Evolutionary conservation across 2,888 invertebrate genomes (phyloP).

Genomic region (Cephonodes hylas): DNA sequence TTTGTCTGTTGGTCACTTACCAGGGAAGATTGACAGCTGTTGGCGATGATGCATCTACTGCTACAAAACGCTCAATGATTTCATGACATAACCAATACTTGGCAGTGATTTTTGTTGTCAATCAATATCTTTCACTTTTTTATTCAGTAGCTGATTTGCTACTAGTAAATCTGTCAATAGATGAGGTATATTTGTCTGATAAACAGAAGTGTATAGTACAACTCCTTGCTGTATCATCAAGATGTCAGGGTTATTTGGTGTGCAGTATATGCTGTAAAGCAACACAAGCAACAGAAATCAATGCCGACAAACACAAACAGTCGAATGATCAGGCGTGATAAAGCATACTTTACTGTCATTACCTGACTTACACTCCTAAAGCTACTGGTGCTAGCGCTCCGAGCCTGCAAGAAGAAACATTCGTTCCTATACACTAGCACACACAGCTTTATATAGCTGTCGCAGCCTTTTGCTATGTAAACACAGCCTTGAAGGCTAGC

Average conservation of each 20-base stretch:
- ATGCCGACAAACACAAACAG: slow-evolving; percentile 54
- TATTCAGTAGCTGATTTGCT: not conserved
- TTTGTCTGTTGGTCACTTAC: slow-evolving; percentile 9
- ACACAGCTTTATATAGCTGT: slow-evolving; percentile 52
- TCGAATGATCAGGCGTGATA: slow-evolving; percentile 61
- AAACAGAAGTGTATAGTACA: too few relatives aligned
- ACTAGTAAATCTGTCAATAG: not conserved
- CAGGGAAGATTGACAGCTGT: slow-evolving; percentile 31
- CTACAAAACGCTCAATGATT: slow-evolving; percentile 63
- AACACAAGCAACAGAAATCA: slow-evolving; percentile 46
- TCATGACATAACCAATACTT: slow-evolving; percentile 44
- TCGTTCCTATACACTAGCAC: slow-evolving; percentile 79
- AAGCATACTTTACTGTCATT: slow-evolving; percentile 69
- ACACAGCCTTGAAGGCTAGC: slow-evolving; percentile 3
- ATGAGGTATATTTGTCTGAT: not conserved
- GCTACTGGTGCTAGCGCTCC: slow-evolving; percentile 94
- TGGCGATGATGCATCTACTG: slow-evolving; percentile 48
- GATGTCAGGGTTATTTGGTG: not conserved
- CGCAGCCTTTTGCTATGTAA: slow-evolving; percentile 12
- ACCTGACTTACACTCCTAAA: slow-evolving; percentile 95
- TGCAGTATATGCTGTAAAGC: not conserved
- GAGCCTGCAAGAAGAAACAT: slow-evolving; percentile 87
- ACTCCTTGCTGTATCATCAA: not conserved
- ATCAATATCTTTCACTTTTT: too few relatives aligned
- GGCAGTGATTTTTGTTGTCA: slow-evolving; percentile 49